phyloP scores from a whole-genome alignment of 2,113 vertebrate species.

The Sardina pilchardus region DNA sequence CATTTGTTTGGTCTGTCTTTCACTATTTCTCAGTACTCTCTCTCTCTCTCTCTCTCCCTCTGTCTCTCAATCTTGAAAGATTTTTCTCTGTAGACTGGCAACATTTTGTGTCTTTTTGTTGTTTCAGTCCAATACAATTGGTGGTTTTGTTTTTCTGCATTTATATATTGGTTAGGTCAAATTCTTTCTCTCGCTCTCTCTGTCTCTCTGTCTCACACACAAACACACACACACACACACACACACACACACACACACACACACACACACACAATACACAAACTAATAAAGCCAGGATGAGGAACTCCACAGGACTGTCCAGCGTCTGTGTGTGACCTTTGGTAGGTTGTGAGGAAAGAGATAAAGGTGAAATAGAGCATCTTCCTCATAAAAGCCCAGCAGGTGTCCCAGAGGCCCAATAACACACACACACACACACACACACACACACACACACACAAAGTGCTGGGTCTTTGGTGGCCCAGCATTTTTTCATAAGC shows the following conservation, averaged over 20 bases:
- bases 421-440: not conserved
- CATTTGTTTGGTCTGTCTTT: not conserved
- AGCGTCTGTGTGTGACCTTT: not conserved
- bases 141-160: no score
- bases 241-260: not conserved
- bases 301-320: slow-evolving; percentile 25
- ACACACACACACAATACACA: not conserved
- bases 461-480: not conserved
- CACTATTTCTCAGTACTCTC: not conserved
- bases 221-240: slow-evolving; percentile 18
- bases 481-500: not conserved
- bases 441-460: not conserved
- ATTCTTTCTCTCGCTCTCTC: not conserved
- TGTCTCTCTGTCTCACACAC: not conserved
- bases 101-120: no score
- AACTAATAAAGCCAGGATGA: not conserved
- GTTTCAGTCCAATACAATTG: no score
- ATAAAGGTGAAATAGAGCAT: not conserved
- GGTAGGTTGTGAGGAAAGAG: not conserved
- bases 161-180: no score
- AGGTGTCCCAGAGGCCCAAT: slow-evolving; percentile 20
- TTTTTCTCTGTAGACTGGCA: no score
- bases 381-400: slow-evolving; percentile 21
- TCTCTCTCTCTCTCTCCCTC: not conserved
- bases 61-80: no score